phyloP scores from a whole-genome alignment of 2,888 invertebrate genomes.

The Cotesia congregata region DNA sequence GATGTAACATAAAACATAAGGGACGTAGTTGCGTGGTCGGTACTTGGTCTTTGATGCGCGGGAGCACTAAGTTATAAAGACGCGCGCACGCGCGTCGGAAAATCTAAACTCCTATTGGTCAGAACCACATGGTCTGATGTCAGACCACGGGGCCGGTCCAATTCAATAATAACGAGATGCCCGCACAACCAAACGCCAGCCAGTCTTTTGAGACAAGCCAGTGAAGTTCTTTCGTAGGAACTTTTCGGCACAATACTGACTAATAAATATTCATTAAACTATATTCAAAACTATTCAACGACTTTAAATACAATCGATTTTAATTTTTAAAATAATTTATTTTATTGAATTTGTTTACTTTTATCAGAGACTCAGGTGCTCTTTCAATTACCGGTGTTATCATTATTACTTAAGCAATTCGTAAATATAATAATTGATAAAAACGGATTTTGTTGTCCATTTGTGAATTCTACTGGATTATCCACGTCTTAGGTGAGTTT shows the following conservation, averaged over 20 bases:
- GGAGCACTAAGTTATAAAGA: slow-evolving; percentile 15
- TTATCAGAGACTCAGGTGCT: not conserved
- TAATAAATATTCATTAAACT: not conserved
- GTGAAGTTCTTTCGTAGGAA: slow-evolving; percentile 48
- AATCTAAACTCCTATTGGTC: slow-evolving; percentile 74
- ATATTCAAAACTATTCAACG: not conserved
- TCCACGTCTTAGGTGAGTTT: slow-evolving; percentile 57
- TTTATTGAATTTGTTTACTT: slow-evolving; percentile 6
- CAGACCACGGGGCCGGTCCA: slow-evolving; percentile 77
- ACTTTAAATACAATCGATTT: not conserved
- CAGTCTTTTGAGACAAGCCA: slow-evolving; percentile 60
- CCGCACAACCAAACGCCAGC: slow-evolving; percentile 59
- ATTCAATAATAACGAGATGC: slow-evolving; percentile 69
- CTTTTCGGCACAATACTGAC: not conserved
- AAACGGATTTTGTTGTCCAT: not conserved
- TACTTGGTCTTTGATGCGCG: slow-evolving; percentile 16
- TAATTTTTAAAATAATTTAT: not conserved
- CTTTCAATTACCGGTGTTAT: not conserved
- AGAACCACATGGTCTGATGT: slow-evolving; percentile 82
- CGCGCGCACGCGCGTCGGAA: slow-evolving; percentile 62
- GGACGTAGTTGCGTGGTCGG: slow-evolving; percentile 41
- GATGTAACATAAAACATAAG: slow-evolving; percentile 2
- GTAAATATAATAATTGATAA: not conserved
- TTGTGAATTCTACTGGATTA: slow-evolving; percentile 50
- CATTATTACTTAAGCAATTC: not conserved